phyloP scores from a whole-genome alignment of 2,797 vertebrate species.

The Bucorvus abyssinicus region DNA sequence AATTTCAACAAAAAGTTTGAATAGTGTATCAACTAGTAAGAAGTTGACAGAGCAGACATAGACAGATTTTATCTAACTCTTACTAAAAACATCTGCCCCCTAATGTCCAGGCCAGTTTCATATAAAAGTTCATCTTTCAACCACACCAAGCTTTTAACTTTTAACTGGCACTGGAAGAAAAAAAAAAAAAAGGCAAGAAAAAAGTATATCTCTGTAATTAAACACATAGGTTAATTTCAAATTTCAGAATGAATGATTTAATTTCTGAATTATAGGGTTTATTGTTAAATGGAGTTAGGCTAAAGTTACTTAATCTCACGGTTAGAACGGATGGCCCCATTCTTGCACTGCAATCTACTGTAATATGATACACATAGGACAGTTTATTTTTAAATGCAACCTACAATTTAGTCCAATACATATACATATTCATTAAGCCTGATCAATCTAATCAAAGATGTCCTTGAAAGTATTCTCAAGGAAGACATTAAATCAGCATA shows the following conservation, averaged over 20 bases:
- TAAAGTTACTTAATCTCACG: not conserved
- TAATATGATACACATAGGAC: constrained; percentile 7
- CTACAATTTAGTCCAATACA: constrained; percentile 63
- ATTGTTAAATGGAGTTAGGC: not conserved
- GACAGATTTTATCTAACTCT: not conserved
- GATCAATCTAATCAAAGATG: constrained; percentile 74
- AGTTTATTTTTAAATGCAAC: constrained; percentile 67
- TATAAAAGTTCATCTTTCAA: not conserved
- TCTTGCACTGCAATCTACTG: not conserved
- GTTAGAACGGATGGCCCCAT: not conserved
- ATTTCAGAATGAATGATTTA: not conserved
- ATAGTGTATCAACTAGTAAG: not conserved
- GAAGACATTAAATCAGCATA: constrained; percentile 69
- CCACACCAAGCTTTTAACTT: not conserved
- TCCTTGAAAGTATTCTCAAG: constrained; percentile 66
- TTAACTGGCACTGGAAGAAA: not conserved
- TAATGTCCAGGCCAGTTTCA: not conserved
- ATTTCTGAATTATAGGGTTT: not conserved
- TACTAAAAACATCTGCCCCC: not conserved
- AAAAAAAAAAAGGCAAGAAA: not conserved
- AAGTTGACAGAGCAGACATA: not conserved
- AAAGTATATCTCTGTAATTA: not conserved
- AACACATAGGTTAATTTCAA: not conserved
- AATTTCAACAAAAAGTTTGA: not conserved
- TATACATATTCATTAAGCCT: constrained; percentile 73